phyloP scores from a whole-genome alignment of 2,797 vertebrate species.

The Poecilia wingei region DNA sequence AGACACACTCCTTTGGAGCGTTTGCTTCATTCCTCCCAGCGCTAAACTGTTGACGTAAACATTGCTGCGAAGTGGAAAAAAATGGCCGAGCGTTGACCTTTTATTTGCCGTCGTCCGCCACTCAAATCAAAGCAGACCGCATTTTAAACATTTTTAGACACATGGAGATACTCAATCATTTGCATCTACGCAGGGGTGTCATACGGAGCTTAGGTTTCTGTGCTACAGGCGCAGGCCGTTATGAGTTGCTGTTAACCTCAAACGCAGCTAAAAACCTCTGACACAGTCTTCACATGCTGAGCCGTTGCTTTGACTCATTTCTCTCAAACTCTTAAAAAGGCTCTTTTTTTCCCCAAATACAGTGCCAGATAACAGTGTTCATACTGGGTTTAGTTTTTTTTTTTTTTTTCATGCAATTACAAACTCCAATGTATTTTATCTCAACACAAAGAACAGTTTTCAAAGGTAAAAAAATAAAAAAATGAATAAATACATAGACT shows the following conservation, averaged over 20 bases:
- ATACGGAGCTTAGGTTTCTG: constrained; percentile 28
- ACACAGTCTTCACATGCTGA: constrained; percentile 52
- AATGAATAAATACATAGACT: neutral
- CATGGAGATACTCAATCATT: constrained; percentile 64
- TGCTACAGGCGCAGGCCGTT: constrained; percentile 23
- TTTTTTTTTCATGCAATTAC: neutral
- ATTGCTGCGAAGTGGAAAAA: constrained; percentile 76
- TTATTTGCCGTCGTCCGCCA: constrained; percentile 33
- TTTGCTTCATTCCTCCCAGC: constrained; percentile 70
- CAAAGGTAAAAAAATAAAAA: neutral
- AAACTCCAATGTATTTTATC: neutral
- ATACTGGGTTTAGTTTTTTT: neutral
- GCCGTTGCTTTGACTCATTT: constrained; percentile 72
- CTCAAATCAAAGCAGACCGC: constrained; percentile 33
- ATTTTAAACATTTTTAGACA: constrained; percentile 46
- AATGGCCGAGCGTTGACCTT: constrained; percentile 68
- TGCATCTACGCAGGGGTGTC: constrained; percentile 20
- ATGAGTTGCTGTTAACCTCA: constrained; percentile 66
- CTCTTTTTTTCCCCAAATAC: neutral
- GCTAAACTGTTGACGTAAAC: constrained; percentile 78
- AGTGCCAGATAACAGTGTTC: neutral
- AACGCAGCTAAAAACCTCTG: constrained; percentile 53
- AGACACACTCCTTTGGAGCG: constrained; percentile 76
- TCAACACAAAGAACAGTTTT: neutral
- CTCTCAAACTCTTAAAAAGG: constrained; percentile 46